Percentiles rank a stretch among this genome's conserved stretches.
These are phyloP conservation scores for Corticium candelabrum DNA, from an alignment of 37 sponge, comb jelly and placozoan genomes.

Conservation along the genomic window DNA sequence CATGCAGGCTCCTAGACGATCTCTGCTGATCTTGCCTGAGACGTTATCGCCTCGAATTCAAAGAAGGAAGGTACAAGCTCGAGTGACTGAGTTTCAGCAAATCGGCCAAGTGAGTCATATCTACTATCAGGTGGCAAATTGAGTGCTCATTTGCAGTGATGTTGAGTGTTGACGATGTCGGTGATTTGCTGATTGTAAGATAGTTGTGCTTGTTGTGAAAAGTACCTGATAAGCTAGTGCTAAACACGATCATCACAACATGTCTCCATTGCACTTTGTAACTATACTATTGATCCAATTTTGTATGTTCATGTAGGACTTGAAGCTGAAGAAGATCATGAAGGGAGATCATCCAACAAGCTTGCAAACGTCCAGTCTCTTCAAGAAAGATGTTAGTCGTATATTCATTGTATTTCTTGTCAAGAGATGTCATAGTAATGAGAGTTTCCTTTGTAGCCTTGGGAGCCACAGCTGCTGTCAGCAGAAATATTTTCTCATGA, in stretches of 20 bases:
- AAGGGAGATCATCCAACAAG: constrained; percentile 60
- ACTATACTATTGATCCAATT: no score
- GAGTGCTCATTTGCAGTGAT: not conserved
- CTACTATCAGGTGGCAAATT: no score
- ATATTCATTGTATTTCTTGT: not conserved
- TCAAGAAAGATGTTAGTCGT: constrained; percentile 37
- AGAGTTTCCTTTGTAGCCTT: constrained; percentile 36
- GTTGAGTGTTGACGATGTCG: no score
- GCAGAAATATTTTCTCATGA: constrained; percentile 38
- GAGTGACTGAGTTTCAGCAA: not conserved
- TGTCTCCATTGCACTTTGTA: no score
- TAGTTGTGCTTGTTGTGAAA: no score
- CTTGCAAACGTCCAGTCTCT: constrained; percentile 26
- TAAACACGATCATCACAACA: no score
- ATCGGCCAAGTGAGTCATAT: no score
- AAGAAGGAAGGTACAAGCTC: not conserved
- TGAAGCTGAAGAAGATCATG: constrained; percentile 56
- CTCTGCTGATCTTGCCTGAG: constrained; percentile 5
- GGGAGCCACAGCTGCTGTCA: constrained; percentile 33
- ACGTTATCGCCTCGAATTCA: not conserved
- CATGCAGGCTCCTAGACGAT: not conserved
- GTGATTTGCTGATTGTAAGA: no score
- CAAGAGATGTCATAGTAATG: not conserved
- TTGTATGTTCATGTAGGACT: constrained; percentile 17
- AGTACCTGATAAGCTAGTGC: no score